Percentiles rank a stretch among this genome's conserved stretches.
These are phyloP conservation scores for Nesoenas mayeri DNA, from an alignment of 2,113 vertebrate genomes.

Conservation along the genomic window DNA sequence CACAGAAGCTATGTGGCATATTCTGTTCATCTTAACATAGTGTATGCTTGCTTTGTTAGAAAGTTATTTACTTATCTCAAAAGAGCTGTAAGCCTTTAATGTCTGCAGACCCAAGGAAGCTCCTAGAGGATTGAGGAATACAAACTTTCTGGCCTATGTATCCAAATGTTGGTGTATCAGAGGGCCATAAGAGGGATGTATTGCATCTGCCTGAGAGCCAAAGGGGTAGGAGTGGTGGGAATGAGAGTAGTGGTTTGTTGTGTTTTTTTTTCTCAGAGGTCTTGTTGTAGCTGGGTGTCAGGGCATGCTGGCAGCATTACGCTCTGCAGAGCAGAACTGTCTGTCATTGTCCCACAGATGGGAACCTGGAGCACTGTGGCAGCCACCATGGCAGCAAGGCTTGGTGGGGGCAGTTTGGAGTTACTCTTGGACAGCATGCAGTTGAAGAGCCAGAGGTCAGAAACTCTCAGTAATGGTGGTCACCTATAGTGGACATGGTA, in stretches of 20 bases:
- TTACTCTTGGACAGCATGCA: neutral
- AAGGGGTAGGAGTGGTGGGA: neutral
- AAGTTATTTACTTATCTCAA: neutral
- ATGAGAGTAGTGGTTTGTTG: neutral
- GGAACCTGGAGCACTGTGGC: neutral
- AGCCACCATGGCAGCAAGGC: neutral
- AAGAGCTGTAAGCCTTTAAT: neutral
- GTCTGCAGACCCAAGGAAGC: neutral
- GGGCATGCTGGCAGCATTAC: rapidly evolving
- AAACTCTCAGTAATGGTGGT: neutral
- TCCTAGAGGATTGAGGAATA: neutral
- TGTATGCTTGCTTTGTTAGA: neutral
- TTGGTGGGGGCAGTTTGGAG: rapidly evolving
- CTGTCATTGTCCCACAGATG: rapidly evolving
- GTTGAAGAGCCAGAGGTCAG: neutral
- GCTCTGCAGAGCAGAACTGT: neutral
- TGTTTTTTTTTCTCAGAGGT: neutral
- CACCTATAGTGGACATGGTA: rapidly evolving
- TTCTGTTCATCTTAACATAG: neutral
- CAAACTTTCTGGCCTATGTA: neutral
- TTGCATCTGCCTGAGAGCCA: neutral
- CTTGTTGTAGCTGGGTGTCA: neutral
- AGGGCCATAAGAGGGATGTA: neutral
- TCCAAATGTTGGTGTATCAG: neutral
- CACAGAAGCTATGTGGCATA: neutral